These are phyloP conservation scores for Crypturellus tataupa DNA, from an alignment of 2,797 vertebrate genomes.

Conservation along the genomic window DNA sequence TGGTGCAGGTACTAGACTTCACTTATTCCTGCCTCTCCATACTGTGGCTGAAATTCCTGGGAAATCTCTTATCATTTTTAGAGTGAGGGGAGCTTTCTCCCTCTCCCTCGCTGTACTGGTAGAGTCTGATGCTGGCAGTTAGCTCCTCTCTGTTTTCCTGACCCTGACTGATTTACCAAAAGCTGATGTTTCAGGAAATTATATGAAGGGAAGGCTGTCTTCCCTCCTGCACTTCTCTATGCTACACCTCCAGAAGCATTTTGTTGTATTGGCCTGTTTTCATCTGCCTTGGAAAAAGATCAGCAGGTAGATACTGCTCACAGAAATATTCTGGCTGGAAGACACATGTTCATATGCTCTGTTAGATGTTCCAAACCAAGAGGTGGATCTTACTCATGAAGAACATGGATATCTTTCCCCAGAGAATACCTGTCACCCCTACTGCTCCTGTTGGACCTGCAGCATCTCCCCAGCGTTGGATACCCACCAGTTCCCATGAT, in stretches of 20 bases:
- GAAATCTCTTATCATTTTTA: background rate
- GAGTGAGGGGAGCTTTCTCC: background rate
- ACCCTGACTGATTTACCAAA: background rate
- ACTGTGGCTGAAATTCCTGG: background rate
- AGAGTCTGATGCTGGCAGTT: background rate
- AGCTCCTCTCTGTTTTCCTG: background rate
- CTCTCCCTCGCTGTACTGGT: background rate
- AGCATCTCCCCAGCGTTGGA: fast-evolving
- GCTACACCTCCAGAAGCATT: background rate
- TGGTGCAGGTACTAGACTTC: background rate
- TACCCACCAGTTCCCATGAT: background rate
- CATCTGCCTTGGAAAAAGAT: background rate
- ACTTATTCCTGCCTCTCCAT: background rate
- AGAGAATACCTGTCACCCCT: background rate
- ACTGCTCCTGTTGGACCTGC: background rate
- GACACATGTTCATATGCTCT: background rate
- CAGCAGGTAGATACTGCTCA: background rate
- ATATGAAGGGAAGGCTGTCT: background rate
- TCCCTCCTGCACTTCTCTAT: background rate
- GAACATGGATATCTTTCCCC: background rate
- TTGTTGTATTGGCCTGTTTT: background rate
- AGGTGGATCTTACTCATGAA: background rate
- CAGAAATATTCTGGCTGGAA: background rate
- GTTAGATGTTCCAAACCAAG: background rate
- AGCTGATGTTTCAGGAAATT: background rate